phyloP scores from a whole-genome alignment of 2,797 vertebrate genomes.

The Delichon dasypus region DNA sequence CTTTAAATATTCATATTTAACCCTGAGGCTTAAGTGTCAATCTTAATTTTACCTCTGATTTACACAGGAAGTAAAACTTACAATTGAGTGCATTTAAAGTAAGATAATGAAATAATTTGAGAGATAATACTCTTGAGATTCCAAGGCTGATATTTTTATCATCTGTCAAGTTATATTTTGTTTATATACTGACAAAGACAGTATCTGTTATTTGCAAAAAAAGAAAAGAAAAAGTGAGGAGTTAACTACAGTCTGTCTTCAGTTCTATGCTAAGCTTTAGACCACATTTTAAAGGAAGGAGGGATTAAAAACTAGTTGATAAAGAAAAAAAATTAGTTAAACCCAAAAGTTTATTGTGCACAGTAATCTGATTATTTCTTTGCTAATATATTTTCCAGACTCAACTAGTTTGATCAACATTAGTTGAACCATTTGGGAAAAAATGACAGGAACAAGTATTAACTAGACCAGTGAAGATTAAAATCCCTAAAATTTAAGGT shows the following conservation, averaged over 20 bases:
- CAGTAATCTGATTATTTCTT: not conserved
- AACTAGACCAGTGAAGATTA: not conserved
- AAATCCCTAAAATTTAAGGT: not conserved
- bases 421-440: not conserved
- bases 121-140: not conserved
- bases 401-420: not conserved
- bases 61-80: not conserved
- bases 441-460: not conserved
- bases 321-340: not conserved
- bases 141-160: not conserved
- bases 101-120: not conserved
- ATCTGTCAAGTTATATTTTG: not conserved
- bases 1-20: not conserved
- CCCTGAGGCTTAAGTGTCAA: not conserved
- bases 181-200: not conserved
- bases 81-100: not conserved
- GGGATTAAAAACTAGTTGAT: not conserved
- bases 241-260: not conserved
- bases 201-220: not conserved
- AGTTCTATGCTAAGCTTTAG: not conserved
- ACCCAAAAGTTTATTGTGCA: not conserved
- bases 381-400: not conserved
- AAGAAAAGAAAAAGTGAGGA: not conserved
- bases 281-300: not conserved
- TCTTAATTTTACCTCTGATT: not conserved